phyloP scores from a whole-genome alignment of 2,797 vertebrate genomes.

The Pseudochaenichthys georgianus region DNA sequence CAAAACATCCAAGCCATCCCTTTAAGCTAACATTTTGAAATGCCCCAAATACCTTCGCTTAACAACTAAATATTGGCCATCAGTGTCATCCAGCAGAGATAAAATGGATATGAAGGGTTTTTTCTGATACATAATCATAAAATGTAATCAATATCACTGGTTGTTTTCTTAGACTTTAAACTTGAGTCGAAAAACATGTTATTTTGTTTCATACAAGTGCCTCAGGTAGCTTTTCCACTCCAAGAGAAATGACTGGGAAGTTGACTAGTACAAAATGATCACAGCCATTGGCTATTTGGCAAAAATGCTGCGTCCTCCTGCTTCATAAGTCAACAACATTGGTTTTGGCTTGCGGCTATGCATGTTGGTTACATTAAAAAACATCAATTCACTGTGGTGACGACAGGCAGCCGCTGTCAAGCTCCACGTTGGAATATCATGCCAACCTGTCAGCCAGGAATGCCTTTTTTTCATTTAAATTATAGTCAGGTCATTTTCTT shows the following conservation, averaged over 20 bases:
- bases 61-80: background rate
- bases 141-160: conserved; percentile 1
- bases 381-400: background rate
- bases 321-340: background rate
- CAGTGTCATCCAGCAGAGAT: background rate
- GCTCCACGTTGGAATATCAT: background rate
- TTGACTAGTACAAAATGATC: background rate
- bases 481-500: background rate
- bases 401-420: background rate
- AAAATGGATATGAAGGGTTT: background rate
- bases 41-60: background rate
- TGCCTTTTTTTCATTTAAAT: background rate
- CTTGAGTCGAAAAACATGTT: background rate
- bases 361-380: conserved; percentile 4
- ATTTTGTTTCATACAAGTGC: background rate
- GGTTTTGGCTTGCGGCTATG: background rate
- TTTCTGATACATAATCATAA: background rate
- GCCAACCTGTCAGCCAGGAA: background rate
- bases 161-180: background rate
- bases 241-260: background rate
- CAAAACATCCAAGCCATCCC: background rate
- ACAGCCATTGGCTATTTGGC: background rate
- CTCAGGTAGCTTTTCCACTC: background rate
- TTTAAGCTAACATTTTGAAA: background rate
- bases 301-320: conserved; percentile 2